These are phyloP conservation scores for Eudyptes chrysolophus DNA, from an alignment of 2,113 vertebrate species.

Conservation along the genomic window DNA sequence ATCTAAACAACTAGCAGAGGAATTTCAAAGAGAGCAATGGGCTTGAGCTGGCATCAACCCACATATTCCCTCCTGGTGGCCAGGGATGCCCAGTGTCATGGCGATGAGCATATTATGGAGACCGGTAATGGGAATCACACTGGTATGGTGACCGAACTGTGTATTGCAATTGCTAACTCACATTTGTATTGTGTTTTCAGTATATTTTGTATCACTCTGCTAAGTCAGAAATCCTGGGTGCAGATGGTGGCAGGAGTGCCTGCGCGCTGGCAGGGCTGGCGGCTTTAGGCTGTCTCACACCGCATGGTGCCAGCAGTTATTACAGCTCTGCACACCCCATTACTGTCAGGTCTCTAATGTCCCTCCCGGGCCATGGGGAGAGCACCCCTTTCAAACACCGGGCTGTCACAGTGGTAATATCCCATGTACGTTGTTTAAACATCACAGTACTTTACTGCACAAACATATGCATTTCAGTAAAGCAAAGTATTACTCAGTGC, in stretches of 20 bases:
- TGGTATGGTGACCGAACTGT: background rate
- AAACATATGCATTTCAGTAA: background rate
- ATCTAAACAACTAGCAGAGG: background rate
- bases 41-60: background rate
- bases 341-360: background rate
- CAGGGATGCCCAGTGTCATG: accelerated
- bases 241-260: background rate
- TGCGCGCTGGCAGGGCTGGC: background rate
- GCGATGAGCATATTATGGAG: background rate
- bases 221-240: background rate
- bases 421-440: background rate
- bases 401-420: no score
- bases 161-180: no score
- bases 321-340: background rate
- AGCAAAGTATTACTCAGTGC: background rate
- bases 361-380: background rate
- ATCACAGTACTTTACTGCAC: background rate
- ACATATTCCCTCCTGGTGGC: background rate
- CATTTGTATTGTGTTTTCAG: background rate
- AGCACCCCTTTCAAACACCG: background rate
- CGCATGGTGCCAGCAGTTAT: background rate
- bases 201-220: no score
- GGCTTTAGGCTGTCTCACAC: background rate
- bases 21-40: background rate
- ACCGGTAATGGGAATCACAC: background rate